A percentile compares a stretch with the other conserved stretches of the same genome.
phyloP scores from a whole-genome alignment of 2,888 invertebrate species.

The Melangyna quadrimaculata region DNA sequence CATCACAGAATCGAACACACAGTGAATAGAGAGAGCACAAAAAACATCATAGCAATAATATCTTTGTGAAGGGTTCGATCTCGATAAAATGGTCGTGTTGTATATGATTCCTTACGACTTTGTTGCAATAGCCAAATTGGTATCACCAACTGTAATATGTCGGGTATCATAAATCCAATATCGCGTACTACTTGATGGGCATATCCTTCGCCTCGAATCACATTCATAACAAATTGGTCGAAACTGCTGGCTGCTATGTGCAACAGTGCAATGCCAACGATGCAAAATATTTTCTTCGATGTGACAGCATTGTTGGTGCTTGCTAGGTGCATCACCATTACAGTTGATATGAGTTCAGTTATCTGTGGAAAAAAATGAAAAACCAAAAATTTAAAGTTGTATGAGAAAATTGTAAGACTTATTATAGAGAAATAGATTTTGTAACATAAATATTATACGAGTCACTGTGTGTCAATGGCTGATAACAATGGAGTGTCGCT shows the following conservation, averaged over 20 bases:
- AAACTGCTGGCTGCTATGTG: slow-evolving; percentile 85
- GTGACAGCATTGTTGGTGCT: slow-evolving; percentile 82
- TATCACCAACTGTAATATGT: slow-evolving; percentile 84
- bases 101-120: slow-evolving; percentile 78
- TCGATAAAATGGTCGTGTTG: slow-evolving; percentile 79
- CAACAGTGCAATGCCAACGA: slow-evolving; percentile 84
- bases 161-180: slow-evolving; percentile 86
- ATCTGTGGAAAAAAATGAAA: slow-evolving; percentile 79
- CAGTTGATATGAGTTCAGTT: slow-evolving; percentile 85
- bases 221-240: slow-evolving; percentile 86
- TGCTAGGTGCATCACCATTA: slow-evolving; percentile 83
- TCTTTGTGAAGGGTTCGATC: slow-evolving; percentile 80
- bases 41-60: slow-evolving; percentile 79
- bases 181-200: slow-evolving; percentile 87
- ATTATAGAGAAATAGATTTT: too few relatives aligned
- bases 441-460: too few relatives aligned
- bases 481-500: too few relatives aligned
- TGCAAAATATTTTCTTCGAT: slow-evolving; percentile 83
- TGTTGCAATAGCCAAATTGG: slow-evolving; percentile 82
- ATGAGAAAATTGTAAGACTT: too few relatives aligned
- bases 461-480: too few relatives aligned
- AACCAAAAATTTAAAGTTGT: background rate
- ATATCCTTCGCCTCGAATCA: slow-evolving; percentile 85
- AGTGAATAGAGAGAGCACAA: slow-evolving; percentile 79
- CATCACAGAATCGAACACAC: slow-evolving; percentile 80